Percentiles rank a stretch among this genome's conserved stretches.
phyloP scores from a whole-genome alignment of 2,797 vertebrate genomes.

The Pseudocheirus occidentalis region DNA sequence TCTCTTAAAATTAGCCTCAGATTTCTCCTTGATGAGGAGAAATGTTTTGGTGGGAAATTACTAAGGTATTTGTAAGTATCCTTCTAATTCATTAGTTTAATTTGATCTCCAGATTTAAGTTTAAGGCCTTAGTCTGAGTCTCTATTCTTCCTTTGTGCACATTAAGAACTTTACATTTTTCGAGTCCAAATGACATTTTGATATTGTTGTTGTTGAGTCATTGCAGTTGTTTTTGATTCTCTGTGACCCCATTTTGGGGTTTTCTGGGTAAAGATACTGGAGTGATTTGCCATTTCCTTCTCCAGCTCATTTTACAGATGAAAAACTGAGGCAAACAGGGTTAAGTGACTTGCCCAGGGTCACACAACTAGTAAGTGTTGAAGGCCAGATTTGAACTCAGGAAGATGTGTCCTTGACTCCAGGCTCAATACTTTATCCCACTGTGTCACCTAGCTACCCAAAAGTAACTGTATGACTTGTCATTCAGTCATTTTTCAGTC shows the following conservation, averaged over 20 bases:
- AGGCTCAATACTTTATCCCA: neutral
- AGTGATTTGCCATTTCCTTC: neutral
- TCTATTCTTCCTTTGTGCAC: neutral
- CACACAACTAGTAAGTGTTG: neutral
- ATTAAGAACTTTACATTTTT: neutral
- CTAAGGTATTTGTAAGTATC: neutral
- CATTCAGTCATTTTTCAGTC: neutral
- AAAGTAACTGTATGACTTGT: neutral
- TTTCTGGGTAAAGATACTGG: neutral
- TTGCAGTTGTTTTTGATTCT: neutral
- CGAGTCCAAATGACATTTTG: neutral
- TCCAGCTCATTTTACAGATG: neutral
- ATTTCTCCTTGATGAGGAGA: neutral
- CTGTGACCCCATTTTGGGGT: neutral
- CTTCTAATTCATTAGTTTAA: neutral
- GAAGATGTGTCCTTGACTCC: neutral
- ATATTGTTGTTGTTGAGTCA: neutral
- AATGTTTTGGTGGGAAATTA: neutral
- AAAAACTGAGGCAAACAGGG: neutral
- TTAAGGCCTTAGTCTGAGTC: neutral
- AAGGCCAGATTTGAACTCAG: neutral
- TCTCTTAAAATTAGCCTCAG: neutral
- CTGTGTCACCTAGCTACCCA: neutral
- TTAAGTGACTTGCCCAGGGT: neutral
- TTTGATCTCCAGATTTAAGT: neutral